Percentiles rank a stretch among this genome's conserved stretches.
Evolutionary conservation across 2,888 invertebrate genomes (phyloP).

Genomic region (Ommatoiulus sabulosus): DNA sequence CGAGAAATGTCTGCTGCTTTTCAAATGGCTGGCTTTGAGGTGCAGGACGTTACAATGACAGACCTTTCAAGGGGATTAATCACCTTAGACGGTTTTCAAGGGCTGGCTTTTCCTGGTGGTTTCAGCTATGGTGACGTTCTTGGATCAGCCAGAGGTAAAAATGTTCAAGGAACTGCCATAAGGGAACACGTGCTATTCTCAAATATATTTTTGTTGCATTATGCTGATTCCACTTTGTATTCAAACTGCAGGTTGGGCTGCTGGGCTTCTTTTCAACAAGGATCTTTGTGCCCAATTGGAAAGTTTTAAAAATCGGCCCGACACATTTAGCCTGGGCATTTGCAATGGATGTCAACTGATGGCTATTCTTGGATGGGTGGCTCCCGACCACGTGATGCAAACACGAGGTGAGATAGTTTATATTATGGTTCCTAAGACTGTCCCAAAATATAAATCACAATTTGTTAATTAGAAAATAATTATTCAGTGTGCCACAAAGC

Average conservation of each 20-base stretch:
- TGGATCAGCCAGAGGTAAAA: constrained; percentile 85
- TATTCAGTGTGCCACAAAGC: constrained; percentile 1
- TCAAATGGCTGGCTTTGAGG: constrained; percentile 85
- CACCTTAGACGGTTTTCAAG: constrained; percentile 83
- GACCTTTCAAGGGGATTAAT: constrained; percentile 81
- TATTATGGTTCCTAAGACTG: no score
- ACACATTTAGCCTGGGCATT: constrained; percentile 97
- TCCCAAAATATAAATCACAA: no score
- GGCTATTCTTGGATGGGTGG: constrained; percentile 93
- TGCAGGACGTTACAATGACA: constrained; percentile 95
- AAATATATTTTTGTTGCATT: not conserved
- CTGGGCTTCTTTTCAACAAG: constrained; percentile 85
- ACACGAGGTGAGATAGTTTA: not conserved
- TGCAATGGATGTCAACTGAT: constrained; percentile 99
- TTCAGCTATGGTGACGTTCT: constrained; percentile 98
- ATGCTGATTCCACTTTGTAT: not conserved
- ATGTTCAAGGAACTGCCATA: not conserved
- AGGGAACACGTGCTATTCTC: not conserved
- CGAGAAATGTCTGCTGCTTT: constrained; percentile 95
- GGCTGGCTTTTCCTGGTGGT: constrained; percentile 96
- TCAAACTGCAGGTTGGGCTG: constrained; percentile 86
- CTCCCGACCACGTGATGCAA: constrained; percentile 50
- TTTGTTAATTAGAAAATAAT: not conserved
- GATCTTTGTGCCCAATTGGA: constrained; percentile 81
- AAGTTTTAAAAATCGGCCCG: constrained; percentile 75